Percentiles rank a stretch among this genome's conserved stretches.
phyloP scores from a whole-genome alignment of 2,888 invertebrate species.

The Apotomis capreana region DNA sequence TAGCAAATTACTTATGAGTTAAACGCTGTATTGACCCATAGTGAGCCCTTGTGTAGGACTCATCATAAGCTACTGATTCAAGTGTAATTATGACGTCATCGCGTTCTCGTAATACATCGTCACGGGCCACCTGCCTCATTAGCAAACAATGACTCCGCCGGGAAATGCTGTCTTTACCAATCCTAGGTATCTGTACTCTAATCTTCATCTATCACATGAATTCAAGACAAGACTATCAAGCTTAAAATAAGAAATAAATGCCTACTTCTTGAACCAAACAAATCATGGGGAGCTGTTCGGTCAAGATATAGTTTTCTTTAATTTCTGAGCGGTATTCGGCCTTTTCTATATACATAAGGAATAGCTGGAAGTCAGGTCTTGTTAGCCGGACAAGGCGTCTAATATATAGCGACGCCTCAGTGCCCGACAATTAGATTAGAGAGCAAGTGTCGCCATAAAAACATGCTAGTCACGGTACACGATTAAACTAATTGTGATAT shows the following conservation, averaged over 20 bases:
- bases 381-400: conserved; percentile 13
- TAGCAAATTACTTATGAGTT: too few species aligned
- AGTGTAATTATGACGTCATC: conserved; percentile 16
- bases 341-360: not conserved
- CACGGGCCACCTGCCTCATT: conserved; percentile 71
- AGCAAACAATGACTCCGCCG: conserved; percentile 74
- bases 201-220: conserved; percentile 3
- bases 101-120: conserved; percentile 50
- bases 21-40: not conserved
- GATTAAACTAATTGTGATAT: conserved; percentile 37
- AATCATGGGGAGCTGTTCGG: too few species aligned
- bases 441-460: conserved; percentile 37
- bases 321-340: not conserved
- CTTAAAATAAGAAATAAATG: not conserved
- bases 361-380: not conserved
- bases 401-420: conserved; percentile 13
- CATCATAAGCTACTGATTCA: not conserved
- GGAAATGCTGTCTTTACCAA: conserved; percentile 9
- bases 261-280: too few species aligned
- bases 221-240: not conserved
- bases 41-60: conserved; percentile 51
- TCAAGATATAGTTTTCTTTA: not conserved
- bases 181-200: not conserved
- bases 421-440: conserved; percentile 31
- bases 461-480: conserved; percentile 37